Percentiles rank a stretch among this genome's conserved stretches.
Evolutionary conservation across 2,888 invertebrate genomes (phyloP).

Genomic region (Brachyptera risi): DNA sequence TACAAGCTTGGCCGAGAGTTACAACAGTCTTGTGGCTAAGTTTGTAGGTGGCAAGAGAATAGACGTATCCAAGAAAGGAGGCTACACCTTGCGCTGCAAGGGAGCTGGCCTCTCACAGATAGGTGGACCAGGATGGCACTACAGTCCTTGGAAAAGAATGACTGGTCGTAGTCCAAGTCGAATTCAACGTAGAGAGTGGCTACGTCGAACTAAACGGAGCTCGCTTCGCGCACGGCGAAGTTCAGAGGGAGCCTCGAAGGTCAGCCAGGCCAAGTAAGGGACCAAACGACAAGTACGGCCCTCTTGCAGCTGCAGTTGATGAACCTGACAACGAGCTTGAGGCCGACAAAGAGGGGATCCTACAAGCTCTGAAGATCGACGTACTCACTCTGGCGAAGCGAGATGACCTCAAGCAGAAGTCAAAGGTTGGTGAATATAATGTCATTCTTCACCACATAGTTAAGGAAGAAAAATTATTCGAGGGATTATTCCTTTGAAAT

Average conservation of each 20-base stretch:
- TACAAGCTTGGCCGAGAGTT: slow-evolving; percentile 27
- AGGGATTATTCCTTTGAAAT: too few species aligned
- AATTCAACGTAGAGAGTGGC: neutral
- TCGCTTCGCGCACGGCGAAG: neutral
- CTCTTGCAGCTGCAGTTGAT: too few species aligned
- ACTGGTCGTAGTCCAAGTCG: neutral
- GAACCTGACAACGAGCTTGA: neutral
- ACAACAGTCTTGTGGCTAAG: slow-evolving; percentile 27
- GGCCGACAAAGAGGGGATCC: neutral
- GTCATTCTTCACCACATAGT: too few species aligned
- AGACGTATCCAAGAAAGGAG: slow-evolving; percentile 12
- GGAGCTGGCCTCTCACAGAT: neutral
- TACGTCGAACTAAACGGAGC: neutral
- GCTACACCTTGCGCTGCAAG: slow-evolving; percentile 20
- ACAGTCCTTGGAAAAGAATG: neutral
- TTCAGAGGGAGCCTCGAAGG: neutral
- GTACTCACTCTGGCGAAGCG: neutral
- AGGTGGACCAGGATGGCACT: neutral
- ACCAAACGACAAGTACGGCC: neutral
- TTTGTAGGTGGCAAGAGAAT: slow-evolving; percentile 28
- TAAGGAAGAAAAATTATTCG: too few species aligned
- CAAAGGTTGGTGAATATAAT: too few species aligned
- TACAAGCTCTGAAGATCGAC: neutral
- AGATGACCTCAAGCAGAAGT: neutral
- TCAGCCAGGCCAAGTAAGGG: neutral